Conservation (phyloP, 2,888 invertebrate species). For the Hydropsyche betteni region DNA sequence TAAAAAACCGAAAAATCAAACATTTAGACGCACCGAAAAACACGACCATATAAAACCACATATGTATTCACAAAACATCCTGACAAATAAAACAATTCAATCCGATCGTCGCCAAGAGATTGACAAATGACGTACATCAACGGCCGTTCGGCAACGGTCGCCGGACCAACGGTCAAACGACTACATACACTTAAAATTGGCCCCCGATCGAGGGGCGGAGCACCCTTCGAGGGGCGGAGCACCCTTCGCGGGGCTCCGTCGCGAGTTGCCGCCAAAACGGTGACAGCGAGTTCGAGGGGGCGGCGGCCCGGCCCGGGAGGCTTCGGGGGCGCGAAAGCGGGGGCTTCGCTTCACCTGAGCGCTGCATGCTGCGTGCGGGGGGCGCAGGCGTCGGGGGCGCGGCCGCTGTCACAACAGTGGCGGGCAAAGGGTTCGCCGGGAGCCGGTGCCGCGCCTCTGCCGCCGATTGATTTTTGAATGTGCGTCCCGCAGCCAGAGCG, state of each 20-base stretch:
- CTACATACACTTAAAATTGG: not conserved
- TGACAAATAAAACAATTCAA: too few species aligned
- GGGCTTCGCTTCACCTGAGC: constrained; percentile 60
- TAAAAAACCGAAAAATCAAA: too few species aligned
- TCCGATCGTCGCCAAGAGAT: not conserved
- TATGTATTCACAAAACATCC: too few species aligned
- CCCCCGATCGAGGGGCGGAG: not conserved
- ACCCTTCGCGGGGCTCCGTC: not conserved
- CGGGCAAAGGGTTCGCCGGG: not conserved
- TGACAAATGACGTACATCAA: not conserved
- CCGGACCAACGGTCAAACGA: not conserved
- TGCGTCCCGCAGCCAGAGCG: constrained; percentile 45
- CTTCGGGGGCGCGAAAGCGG: constrained; percentile 14
- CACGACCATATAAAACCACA: too few species aligned
- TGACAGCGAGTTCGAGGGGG: not conserved
- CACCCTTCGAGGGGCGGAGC: not conserved
- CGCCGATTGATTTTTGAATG: constrained; percentile 59
- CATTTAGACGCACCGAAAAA: too few species aligned
- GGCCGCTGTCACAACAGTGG: constrained; percentile 54
- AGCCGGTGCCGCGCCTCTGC: constrained; percentile 58
- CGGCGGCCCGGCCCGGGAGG: not conserved
- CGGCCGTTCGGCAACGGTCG: not conserved
- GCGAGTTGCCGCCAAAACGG: not conserved
- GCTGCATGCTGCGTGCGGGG: constrained; percentile 65
- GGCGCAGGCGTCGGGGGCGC: constrained; percentile 56